phyloP scores from a whole-genome alignment of 2,797 vertebrate species.

The Garrulus glandarius region DNA sequence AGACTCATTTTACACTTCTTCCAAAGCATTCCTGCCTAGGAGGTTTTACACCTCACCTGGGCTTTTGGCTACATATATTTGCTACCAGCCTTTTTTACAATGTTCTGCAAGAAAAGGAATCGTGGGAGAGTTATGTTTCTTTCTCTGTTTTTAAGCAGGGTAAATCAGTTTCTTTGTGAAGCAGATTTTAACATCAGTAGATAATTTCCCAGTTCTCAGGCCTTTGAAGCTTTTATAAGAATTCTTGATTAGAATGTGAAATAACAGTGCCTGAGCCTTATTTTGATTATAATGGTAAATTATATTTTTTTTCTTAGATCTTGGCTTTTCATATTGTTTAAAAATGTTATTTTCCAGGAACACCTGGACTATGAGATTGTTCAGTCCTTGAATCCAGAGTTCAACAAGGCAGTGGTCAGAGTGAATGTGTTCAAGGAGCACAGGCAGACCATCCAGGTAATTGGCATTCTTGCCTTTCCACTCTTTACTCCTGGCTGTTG shows the following conservation, averaged over 20 bases:
- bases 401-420: slow-evolving; percentile 95
- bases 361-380: slow-evolving; percentile 98
- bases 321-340: not conserved
- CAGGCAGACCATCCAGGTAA: slow-evolving; percentile 96
- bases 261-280: not conserved
- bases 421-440: slow-evolving; percentile 98
- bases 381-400: slow-evolving; percentile 96
- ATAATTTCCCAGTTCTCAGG: not conserved
- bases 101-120: not conserved
- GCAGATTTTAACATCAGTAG: not conserved
- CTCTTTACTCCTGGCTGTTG: not conserved
- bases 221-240: not conserved
- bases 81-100: not conserved
- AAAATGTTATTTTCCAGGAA: slow-evolving; percentile 76
- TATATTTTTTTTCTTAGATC: not conserved
- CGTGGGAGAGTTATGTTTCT: not conserved
- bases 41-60: not conserved
- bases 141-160: not conserved
- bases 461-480: not conserved
- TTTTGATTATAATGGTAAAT: not conserved
- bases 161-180: not conserved
- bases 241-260: not conserved
- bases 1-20: not conserved
- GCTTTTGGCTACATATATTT: not conserved
- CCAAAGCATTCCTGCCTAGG: rapidly evolving